phyloP scores from a whole-genome alignment of 2,113 vertebrate species.

The Physeter macrocephalus region DNA sequence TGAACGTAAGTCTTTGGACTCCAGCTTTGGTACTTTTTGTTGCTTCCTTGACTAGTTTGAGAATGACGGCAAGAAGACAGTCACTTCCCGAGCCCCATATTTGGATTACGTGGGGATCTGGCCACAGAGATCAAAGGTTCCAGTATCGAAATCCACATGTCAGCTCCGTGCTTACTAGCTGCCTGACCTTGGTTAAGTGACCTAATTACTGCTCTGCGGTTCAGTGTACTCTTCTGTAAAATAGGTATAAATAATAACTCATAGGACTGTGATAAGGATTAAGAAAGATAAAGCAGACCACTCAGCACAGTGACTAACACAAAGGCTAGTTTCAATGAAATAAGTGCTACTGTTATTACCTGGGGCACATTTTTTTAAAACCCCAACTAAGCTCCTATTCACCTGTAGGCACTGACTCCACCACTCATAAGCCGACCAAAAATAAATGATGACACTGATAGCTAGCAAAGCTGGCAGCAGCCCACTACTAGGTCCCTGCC shows the following conservation, averaged over 20 bases:
- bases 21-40: background rate
- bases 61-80: background rate
- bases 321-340: background rate
- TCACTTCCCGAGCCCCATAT: background rate
- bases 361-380: background rate
- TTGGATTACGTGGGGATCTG: background rate
- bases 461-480: background rate
- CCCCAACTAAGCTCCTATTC: background rate
- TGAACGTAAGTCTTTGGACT: background rate
- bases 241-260: background rate
- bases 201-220: background rate
- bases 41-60: background rate
- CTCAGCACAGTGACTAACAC: background rate
- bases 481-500: accelerated
- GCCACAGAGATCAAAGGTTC: background rate
- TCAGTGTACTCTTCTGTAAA: background rate
- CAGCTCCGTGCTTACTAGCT: background rate
- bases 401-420: background rate
- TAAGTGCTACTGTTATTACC: background rate
- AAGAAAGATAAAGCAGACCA: background rate
- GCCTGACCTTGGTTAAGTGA: background rate
- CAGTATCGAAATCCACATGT: background rate
- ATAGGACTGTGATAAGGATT: background rate
- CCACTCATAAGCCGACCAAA: background rate
- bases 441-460: background rate